Evolutionary conservation across 2,888 invertebrate species (phyloP).

Genomic region (Pristionchus arcanus): DNA sequence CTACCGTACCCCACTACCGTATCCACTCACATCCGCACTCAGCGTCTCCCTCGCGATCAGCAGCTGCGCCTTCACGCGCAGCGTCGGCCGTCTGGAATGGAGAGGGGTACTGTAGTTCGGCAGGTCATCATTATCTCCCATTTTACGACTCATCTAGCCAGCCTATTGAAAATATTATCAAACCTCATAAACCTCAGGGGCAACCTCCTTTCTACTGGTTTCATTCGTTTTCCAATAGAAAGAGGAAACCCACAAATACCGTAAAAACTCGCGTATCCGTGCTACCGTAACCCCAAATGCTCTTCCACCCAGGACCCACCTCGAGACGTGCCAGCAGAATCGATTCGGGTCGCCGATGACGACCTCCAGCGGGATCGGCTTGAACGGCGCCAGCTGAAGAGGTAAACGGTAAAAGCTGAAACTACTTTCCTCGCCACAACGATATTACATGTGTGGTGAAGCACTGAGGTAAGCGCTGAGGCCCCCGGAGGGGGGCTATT

Average conservation of each 20-base stretch:
- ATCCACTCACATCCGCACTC: background rate
- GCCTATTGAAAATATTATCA: too few relatives aligned
- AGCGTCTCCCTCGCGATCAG: constrained; percentile 39
- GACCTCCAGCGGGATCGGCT: background rate
- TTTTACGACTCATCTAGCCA: too few relatives aligned
- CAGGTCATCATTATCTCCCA: too few relatives aligned
- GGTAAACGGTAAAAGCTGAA: too few relatives aligned
- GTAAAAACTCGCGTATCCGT: too few relatives aligned
- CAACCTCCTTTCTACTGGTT: too few relatives aligned
- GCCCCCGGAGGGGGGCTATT: too few relatives aligned
- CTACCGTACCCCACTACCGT: background rate
- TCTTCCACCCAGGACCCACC: background rate
- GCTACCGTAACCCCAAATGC: background rate
- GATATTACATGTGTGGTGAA: too few relatives aligned
- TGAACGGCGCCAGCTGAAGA: constrained; percentile 40
- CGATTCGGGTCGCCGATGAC: constrained; percentile 40
- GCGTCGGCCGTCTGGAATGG: background rate
- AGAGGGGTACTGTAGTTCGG: too few relatives aligned
- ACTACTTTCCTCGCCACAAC: too few relatives aligned
- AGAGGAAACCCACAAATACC: background rate
- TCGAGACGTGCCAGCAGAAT: constrained; percentile 50
- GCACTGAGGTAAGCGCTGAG: too few relatives aligned
- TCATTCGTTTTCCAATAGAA: background rate
- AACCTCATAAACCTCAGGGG: too few relatives aligned
- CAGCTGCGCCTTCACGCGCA: constrained; percentile 9